Conservation (phyloP, 2,113 vertebrate species). For the Colaptes auratus region DNA sequence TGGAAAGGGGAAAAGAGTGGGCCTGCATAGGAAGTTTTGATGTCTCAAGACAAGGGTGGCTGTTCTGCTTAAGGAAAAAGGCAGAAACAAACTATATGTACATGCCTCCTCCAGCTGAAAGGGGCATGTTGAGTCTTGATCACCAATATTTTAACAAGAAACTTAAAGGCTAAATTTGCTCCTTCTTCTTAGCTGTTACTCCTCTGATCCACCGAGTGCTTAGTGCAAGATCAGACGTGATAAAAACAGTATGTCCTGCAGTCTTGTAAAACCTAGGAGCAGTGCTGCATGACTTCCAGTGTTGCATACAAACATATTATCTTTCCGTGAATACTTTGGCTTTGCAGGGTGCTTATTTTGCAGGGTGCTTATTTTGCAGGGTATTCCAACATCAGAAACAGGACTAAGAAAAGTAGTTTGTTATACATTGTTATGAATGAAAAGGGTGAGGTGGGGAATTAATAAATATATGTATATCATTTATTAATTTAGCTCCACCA, state of each 20-base stretch:
- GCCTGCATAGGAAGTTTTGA: background rate
- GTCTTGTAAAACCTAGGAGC: background rate
- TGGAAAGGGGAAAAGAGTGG: background rate
- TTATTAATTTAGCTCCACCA: too few relatives aligned
- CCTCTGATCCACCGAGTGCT: background rate
- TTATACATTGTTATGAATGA: background rate
- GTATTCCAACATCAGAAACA: background rate
- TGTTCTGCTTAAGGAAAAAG: background rate
- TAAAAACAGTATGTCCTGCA: background rate
- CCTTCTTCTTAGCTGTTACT: background rate
- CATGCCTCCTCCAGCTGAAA: background rate
- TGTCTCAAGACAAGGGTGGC: background rate
- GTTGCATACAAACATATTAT: background rate
- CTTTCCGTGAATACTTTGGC: background rate
- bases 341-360: background rate
- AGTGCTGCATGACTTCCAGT: background rate
- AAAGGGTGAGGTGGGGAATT: too few relatives aligned
- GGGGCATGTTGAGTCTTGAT: fast-evolving
- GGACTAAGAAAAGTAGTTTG: background rate
- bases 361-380: too few relatives aligned
- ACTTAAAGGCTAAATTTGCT: background rate
- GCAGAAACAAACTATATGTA: background rate
- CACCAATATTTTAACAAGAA: background rate
- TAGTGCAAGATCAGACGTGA: background rate
- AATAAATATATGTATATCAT: too few relatives aligned